Percentiles rank a stretch among this genome's conserved stretches.
Evolutionary conservation across 1,140 invertebrate genomes (phyloP).

Genomic region (Drosophila neocordata): DNA sequence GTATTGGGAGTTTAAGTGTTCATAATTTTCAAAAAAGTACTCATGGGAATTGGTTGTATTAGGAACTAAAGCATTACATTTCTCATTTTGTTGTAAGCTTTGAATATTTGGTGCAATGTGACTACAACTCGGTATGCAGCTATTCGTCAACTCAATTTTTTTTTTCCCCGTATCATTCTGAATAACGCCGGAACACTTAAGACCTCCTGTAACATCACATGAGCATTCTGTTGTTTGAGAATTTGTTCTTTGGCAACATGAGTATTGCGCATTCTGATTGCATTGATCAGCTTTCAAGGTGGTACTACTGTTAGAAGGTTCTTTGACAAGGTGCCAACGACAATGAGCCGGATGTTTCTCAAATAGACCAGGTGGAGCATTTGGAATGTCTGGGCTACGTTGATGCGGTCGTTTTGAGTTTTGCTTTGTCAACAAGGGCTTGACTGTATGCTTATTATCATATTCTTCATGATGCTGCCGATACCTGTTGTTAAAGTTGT

Average conservation of each 20-base stretch:
- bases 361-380: not conserved
- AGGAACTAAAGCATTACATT: too few species aligned
- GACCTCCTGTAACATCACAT: not conserved
- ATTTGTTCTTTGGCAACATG: not conserved
- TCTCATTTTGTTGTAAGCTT: not conserved
- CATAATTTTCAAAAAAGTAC: not conserved
- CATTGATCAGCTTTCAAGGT: not conserved
- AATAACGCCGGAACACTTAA: not conserved
- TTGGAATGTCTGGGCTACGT: not conserved
- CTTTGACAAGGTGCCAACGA: constrained; percentile 8
- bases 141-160: not conserved
- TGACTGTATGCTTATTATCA: not conserved
- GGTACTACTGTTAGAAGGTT: not conserved
- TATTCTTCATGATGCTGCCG: not conserved
- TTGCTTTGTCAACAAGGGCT: too few species aligned
- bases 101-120: not conserved
- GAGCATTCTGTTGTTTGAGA: not conserved
- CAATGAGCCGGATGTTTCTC: constrained; percentile 17
- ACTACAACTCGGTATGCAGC: not conserved
- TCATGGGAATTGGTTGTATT: too few species aligned
- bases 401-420: not conserved
- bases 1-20: not conserved
- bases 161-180: not conserved
- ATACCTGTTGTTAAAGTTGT: constrained; percentile 30
- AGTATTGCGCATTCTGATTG: not conserved